Conservation (phyloP, 2,113 vertebrate genomes). For the Eulacestoma nigropectus region DNA sequence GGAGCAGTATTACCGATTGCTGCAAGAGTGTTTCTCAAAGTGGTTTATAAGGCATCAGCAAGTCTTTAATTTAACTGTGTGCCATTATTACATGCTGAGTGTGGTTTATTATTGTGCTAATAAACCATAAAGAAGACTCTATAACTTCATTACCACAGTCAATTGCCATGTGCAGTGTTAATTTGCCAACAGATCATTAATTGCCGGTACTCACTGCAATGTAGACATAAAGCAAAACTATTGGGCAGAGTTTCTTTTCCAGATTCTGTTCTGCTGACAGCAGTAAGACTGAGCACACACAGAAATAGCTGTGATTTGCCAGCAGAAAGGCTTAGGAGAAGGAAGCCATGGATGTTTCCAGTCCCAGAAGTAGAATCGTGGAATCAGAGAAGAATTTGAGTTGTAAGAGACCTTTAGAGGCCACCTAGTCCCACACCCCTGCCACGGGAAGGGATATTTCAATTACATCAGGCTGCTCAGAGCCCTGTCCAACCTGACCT, state of each 20-base stretch:
- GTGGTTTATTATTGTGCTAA: slow-evolving; percentile 66
- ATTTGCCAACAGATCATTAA: slow-evolving; percentile 61
- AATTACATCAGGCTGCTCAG: neutral
- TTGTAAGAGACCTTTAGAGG: neutral
- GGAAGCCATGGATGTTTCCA: neutral
- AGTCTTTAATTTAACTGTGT: slow-evolving; percentile 66
- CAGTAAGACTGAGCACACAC: neutral
- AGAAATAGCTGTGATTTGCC: neutral
- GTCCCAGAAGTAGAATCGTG: neutral
- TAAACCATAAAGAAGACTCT: slow-evolving; percentile 65
- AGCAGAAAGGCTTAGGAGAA: neutral
- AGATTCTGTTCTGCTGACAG: neutral
- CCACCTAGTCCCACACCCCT: neutral
- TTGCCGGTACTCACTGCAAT: neutral
- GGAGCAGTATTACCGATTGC: neutral
- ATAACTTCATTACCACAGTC: slow-evolving; percentile 66
- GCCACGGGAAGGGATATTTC: neutral
- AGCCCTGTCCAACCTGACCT: neutral
- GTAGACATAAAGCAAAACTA: slow-evolving; percentile 39
- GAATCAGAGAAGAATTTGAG: neutral
- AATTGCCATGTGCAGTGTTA: slow-evolving; percentile 59
- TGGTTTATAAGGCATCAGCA: slow-evolving; percentile 59
- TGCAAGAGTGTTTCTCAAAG: slow-evolving; percentile 39
- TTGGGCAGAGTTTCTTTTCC: slow-evolving; percentile 11
- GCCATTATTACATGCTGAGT: slow-evolving; percentile 56